Evolutionary conservation across 2,888 invertebrate genomes (phyloP), one percentile per base, ranked within the genome.

Genomic region (Azorinus chamasolen): DNA sequence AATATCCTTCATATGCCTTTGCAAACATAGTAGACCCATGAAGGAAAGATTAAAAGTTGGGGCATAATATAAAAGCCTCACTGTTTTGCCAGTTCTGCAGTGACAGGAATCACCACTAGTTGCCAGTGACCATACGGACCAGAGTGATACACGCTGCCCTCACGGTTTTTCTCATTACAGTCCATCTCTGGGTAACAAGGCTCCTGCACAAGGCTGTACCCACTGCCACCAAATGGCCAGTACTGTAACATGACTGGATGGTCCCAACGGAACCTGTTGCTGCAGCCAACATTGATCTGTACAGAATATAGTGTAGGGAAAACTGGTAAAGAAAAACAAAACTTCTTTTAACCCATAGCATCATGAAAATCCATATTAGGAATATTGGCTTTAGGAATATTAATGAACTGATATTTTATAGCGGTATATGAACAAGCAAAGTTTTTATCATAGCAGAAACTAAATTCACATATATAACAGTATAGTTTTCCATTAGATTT

Each of bases 201-300:
- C 18, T 91, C 88, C 61, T 89, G 83, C 8, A 93, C 89, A 24
- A 93, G 84, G 27, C 81, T 73, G 93, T 93, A 93, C 10, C 88
- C 90, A 51, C 86, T 83, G 4, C 93, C 93, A 32, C 89, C 86
- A 73, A 92, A 91, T 48, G 89, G 89, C 55, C 92, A 92, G 83
- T 89, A 93, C 83, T 93, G 91, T 18, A 93, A 83, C 62, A 89
- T 79, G n/a, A 93, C 93, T 0, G 91, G 91, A 48, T 91, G 88
- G 58, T 89, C 88, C 88, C 88, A 90, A 3, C 91, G 86, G 78
- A 92, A 93, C 61, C 88, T 86, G 66, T 89, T 88, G 32, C 88
- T 89, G 81, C 93, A 93, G 4, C 92, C 93, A 20, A 93, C 93
- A 85, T 91, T 93, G 51, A 93, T 92, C 93, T 93, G 74, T 2